Evolutionary conservation across 2,888 invertebrate species (phyloP), one percentile per base, ranked within the genome.

Genomic region (Linnaemya vulpina): DNA sequence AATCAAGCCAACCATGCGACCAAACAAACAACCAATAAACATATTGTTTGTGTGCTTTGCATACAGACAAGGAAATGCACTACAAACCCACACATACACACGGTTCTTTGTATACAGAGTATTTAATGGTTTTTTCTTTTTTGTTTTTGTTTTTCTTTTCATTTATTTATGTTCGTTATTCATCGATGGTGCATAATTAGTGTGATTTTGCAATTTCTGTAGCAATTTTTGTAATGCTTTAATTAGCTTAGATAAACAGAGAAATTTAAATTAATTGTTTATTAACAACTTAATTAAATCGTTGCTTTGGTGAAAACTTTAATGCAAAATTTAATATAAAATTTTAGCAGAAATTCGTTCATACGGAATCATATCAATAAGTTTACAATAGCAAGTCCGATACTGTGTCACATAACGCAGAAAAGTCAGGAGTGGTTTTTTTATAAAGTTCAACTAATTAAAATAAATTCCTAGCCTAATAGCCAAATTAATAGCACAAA

Each of bases 1-100:
- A 58, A 76, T 60, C 75, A 75, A 76, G 40, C 68, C 9, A 38
- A 63, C 46, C 70, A 63, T 81, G 62, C 60, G 75, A 75, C 73
- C 78, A 81, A 53, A 80, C 82, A 74, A 86, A 83, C 65, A 87
- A 83, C 84, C 83, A 86, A 78, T 86, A 87, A 77, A 74, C 62
- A 84, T 83, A 86, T 63, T 83, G 53, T 74, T 53, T 17, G 70
- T 79, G 63, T 43, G 55, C 30, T 75, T 49, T 71, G 53, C 70
- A 62, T 78, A 46, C 53, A 75, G 73, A 82, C 62, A 38, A 78
- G 67, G 62, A 73, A 65, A 78, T 78, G 74, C 67, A n/a, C 13
- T 30, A 5, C 22, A 35, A 20, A 79, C 35, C 55, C 30, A 63
- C n/a, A 25, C 46, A 65, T 38, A 10, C 4, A 43, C 25, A 3